Evolutionary conservation across 2,888 invertebrate genomes (phyloP), one percentile per base, ranked within the genome.

Genomic region (Micoletzkya japonica): DNA sequence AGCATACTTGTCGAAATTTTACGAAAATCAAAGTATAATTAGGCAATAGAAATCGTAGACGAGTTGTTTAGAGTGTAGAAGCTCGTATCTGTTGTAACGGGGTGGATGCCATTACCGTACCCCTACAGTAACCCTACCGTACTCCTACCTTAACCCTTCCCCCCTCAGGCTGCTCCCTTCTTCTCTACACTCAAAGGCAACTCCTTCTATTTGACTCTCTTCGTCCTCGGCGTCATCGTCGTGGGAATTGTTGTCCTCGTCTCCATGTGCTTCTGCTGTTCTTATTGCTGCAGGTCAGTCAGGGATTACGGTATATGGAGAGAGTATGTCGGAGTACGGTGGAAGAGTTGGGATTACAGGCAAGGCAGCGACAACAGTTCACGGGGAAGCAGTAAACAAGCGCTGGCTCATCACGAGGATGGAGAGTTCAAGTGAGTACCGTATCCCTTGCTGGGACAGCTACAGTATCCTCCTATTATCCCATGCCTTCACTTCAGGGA

Each of bases 351-450:
- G 50, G 14, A 54, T 26, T 26, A 2, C 3, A 2, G 24, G 52
- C 26, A n/a, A 4, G 52, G 52, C 3, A n/a, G 30, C 30, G 32
- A 34, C n/a, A 34, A 32, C 7, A 32, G 32, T 44, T 63, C 63
- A 6, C 57, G 68, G 17, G 68, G 68, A 7, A 58, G 57, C 49
- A 58, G 57, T 34, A 68, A 68, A 36, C 68, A 68, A n/a, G 68
- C 68, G 32, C 58, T 68, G 34, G 58, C 68, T 20, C 58, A 68
- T 34, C 37, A 68, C 58, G 68, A 68, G 49, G 68, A 68, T 44
- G 68, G 57, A 32, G 68, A 68, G 36, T 68, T 68, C 68, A 68
- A 68, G 67, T 67, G 56, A 67, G 67, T 56, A 7, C 14, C 30
- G 28, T 30, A 17, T 28, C 7, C 26, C 14, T 52, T 14, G n/a